phyloP scores from a whole-genome alignment of 2,797 vertebrate species.

The Gallinago stenura region DNA sequence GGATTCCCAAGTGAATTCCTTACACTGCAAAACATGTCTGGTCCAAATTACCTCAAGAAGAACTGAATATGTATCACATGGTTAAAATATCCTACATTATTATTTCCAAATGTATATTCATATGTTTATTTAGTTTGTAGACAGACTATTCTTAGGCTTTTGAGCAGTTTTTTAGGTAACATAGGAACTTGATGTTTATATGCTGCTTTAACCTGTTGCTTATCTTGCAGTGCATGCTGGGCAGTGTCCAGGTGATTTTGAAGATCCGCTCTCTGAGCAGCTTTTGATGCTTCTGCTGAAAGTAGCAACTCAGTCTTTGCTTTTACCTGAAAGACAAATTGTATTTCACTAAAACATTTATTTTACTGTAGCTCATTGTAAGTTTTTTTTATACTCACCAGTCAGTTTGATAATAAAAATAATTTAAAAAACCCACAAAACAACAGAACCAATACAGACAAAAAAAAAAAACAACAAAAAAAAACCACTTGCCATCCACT shows the following conservation, averaged over 20 bases:
- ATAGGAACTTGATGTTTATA: background rate
- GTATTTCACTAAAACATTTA: background rate
- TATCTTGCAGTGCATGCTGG: conserved; percentile 96
- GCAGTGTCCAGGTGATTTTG: conserved; percentile 95
- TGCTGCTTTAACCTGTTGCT: conserved; percentile 89
- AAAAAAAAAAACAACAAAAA: background rate
- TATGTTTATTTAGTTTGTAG: background rate
- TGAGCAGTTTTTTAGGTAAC: background rate
- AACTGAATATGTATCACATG: background rate
- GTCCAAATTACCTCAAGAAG: background rate
- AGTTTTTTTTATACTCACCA: background rate
- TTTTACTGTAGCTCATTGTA: background rate
- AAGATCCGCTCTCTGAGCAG: conserved; percentile 92
- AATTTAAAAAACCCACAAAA: background rate
- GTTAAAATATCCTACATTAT: background rate
- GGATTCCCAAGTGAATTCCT: background rate
- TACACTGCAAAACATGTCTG: background rate
- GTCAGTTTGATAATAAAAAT: background rate
- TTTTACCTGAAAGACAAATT: conserved; percentile 86
- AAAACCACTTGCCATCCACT: background rate
- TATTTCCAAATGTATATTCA: background rate
- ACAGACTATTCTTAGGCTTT: background rate
- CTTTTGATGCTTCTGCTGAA: conserved; percentile 94
- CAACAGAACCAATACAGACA: background rate
- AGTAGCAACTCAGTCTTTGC: conserved; percentile 96